A percentile compares a stretch with the other conserved stretches of the same genome.
Evolutionary conservation across 2,888 invertebrate genomes (phyloP).

Genomic region (Acanthosepion esculentum): DNA sequence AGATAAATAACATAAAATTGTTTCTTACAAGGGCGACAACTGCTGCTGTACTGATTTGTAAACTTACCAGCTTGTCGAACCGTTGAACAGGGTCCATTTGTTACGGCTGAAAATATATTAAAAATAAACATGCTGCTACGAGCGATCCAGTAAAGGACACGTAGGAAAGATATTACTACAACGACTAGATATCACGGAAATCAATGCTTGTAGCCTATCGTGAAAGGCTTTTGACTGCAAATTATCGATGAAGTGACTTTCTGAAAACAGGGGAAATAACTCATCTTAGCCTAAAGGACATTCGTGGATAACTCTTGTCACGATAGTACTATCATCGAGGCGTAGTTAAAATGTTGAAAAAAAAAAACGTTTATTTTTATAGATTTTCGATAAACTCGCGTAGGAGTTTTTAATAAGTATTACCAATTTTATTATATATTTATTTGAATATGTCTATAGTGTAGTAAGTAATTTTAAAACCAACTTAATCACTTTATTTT

Average conservation of each 20-base stretch:
- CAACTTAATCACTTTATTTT: no score
- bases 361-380: background rate
- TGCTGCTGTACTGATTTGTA: background rate
- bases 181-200: background rate
- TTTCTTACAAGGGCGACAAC: background rate
- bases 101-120: background rate
- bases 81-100: background rate
- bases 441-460: no score
- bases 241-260: background rate
- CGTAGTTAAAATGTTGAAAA: background rate
- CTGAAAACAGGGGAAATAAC: background rate
- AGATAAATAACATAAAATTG: no score
- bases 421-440: no score
- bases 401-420: no score
- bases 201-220: background rate
- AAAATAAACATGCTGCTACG: background rate
- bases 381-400: background rate
- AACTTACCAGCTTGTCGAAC: background rate
- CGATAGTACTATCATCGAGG: background rate
- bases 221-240: background rate
- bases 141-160: background rate
- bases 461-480: no score
- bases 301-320: background rate
- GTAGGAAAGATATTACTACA: background rate
- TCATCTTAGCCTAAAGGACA: background rate